Percentiles rank a stretch among this genome's conserved stretches.
phyloP scores from a whole-genome alignment of 2,797 vertebrate genomes.

The Mormyrus hasselquistii region DNA sequence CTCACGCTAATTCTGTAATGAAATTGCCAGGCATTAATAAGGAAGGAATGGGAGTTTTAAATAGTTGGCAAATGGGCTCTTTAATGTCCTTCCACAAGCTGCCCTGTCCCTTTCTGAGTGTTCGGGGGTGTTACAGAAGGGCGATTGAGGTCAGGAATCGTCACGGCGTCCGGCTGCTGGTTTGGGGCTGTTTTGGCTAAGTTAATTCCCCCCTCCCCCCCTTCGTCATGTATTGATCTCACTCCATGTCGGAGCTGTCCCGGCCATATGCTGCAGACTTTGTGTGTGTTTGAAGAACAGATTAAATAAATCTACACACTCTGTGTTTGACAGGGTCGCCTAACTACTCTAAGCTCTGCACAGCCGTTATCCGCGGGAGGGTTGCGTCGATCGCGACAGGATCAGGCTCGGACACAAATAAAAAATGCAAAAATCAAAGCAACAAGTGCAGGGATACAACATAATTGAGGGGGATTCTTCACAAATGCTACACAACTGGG shows the following conservation, averaged over 20 bases:
- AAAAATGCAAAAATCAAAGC: not conserved
- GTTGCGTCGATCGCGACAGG: not conserved
- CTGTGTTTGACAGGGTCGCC: not conserved
- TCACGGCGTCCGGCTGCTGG: constrained; percentile 42
- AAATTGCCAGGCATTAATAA: constrained; percentile 12
- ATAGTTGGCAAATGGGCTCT: not conserved
- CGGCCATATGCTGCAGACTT: constrained; percentile 29
- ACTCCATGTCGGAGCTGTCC: constrained; percentile 40
- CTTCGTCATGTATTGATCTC: constrained; percentile 47
- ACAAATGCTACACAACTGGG: not conserved
- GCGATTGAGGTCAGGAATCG: not conserved
- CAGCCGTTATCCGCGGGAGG: not conserved
- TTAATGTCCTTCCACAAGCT: not conserved
- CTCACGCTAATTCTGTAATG: not conserved
- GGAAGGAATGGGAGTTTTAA: not conserved
- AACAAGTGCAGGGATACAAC: not conserved
- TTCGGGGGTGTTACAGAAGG: not conserved
- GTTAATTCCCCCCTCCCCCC: constrained; percentile 36
- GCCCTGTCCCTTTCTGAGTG: not conserved
- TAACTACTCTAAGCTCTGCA: not conserved
- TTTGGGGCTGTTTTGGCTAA: constrained; percentile 38
- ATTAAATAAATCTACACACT: constrained; percentile 23
- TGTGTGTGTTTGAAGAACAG: constrained; percentile 33
- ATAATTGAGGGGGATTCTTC: not conserved
- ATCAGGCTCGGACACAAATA: not conserved